Conservation (phyloP, 1,140 invertebrate genomes). For the Cyclina sinensis region DNA sequence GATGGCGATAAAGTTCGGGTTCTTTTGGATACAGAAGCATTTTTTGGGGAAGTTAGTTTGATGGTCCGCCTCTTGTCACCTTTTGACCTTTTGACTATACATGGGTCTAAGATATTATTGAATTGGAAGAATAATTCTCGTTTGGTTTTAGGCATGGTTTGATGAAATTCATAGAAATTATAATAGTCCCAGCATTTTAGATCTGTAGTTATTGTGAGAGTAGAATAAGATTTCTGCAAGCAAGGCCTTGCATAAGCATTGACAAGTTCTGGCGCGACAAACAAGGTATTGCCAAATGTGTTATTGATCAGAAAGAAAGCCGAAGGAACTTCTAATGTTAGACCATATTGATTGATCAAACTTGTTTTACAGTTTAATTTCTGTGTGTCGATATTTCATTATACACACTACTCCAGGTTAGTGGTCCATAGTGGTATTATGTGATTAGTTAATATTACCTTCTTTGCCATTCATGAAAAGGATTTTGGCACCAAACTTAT, state of each 20-base stretch:
- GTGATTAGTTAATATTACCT: constrained; percentile 27
- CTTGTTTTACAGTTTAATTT: constrained; percentile 34
- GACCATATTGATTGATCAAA: constrained; percentile 31
- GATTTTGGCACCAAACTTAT: constrained; percentile 1
- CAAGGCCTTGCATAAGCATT: background rate
- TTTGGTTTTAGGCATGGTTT: too few relatives aligned
- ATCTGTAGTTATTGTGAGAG: too few relatives aligned
- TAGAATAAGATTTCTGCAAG: background rate
- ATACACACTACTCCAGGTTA: constrained; percentile 12
- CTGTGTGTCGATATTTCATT: background rate
- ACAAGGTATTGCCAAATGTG: background rate
- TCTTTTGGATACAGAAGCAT: too few relatives aligned
- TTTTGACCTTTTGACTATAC: too few relatives aligned
- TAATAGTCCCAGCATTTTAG: too few relatives aligned
- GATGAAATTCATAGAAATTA: too few relatives aligned
- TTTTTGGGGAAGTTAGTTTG: too few relatives aligned
- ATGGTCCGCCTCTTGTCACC: too few relatives aligned
- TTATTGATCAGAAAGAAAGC: constrained; percentile 36
- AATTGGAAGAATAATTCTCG: too few relatives aligned
- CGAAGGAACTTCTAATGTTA: constrained; percentile 23
- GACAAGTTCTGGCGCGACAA: constrained; percentile 34
- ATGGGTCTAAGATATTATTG: too few relatives aligned
- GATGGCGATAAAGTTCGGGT: too few relatives aligned
- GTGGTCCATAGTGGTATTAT: constrained; percentile 15
- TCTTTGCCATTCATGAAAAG: constrained; percentile 12